These are phyloP conservation scores for Nephrocerus scutellatus DNA, from an alignment of 2,888 invertebrate genomes.

Conservation along the genomic window DNA sequence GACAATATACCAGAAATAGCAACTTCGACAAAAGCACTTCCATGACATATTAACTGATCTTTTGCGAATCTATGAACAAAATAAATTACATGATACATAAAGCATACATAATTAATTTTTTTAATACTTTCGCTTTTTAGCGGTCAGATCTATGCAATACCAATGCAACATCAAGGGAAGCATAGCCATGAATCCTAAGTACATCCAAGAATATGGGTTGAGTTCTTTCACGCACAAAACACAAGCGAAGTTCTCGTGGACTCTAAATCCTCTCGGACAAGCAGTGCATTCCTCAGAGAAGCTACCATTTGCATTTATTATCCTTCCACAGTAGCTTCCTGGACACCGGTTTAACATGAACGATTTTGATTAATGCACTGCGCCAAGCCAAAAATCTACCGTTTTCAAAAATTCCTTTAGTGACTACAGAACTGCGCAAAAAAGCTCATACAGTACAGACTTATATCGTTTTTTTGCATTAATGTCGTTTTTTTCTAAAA, in stretches of 20 bases:
- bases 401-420: no score
- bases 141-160: slow-evolving; percentile 83
- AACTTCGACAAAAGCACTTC: slow-evolving; percentile 79
- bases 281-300: slow-evolving; percentile 82
- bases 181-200: slow-evolving; percentile 91
- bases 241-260: slow-evolving; percentile 64
- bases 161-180: slow-evolving; percentile 82
- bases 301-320: slow-evolving; percentile 56
- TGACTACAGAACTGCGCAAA: no score
- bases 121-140: slow-evolving; percentile 67
- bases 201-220: slow-evolving; percentile 82
- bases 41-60: slow-evolving; percentile 64
- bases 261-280: slow-evolving; percentile 75
- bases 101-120: slow-evolving; percentile 4
- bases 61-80: background rate
- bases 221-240: slow-evolving; percentile 67
- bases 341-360: slow-evolving; percentile 35
- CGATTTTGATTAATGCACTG: no score
- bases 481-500: no score
- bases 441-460: no score
- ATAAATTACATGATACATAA: slow-evolving; percentile 5
- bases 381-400: no score
- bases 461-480: no score
- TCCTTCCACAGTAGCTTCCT: slow-evolving; percentile 51
- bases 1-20: slow-evolving; percentile 67